Base-by-base conservation (phyloP, 1,140 invertebrate species). In the Lepidurus apus region DNA sequence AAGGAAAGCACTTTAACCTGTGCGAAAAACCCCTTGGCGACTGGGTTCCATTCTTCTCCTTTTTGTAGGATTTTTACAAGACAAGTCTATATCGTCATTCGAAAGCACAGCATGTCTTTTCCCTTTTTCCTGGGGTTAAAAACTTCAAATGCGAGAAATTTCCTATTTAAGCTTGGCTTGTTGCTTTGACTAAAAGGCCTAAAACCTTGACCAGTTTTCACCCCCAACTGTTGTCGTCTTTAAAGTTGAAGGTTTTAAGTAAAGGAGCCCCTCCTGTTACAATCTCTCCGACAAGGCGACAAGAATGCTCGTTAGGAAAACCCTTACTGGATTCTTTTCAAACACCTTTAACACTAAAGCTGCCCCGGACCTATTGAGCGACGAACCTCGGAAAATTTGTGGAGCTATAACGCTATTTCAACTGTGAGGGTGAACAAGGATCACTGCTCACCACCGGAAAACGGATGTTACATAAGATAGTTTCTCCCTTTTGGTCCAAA, bases 271-370 rank as follows among this genome's bases (percentile, higher is more conserved):
- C 21, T 65, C 53, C 34, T 34, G 53, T 65, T 65, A 65, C 9
- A 65, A 65, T 65, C 53, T 9, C 53, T 65, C 34, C 53, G 53
- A 65, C 53, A 65, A 65, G 53, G 53, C 53, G 53, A 65, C 53
- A 65, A 65, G 53, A 65, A 65, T 65, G 8, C 53, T 65, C 53
- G 53, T 65, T 65, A 65, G 53, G 34, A 34, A 65, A 9, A 65
- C 13, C 53, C 53, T 65, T 65, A 65, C 53, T 65, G 21, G 53
- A 65, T 65, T 65, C 53, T 65, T 65, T 65, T 65, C 53, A 65
- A 65, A 65, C 53, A 65, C 53, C 53, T 65, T 65, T 65, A 65
- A 65, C 53, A 65, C 53, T 65, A 65, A 65, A 65, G 53, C 53
- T 34, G 34, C 53, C 53, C 53, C 17, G 21, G 21, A 65, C 53